phyloP scores from a whole-genome alignment of 2,797 vertebrate genomes.

The Ctenosaura bakeri region DNA sequence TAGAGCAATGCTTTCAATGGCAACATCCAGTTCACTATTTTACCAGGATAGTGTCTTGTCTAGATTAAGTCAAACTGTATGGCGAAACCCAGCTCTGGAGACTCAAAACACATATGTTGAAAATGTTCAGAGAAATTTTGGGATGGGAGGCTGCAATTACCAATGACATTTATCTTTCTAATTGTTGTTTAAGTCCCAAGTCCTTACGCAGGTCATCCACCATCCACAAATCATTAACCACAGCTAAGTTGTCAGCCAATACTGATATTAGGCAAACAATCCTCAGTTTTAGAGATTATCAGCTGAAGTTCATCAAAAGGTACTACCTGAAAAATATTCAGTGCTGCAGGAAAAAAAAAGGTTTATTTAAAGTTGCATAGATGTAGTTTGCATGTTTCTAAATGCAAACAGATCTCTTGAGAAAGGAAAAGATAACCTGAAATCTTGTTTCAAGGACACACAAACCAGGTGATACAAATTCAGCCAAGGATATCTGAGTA shows the following conservation, averaged over 20 bases:
- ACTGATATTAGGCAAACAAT: background rate
- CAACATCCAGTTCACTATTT: background rate
- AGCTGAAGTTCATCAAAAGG: slow-evolving; percentile 11
- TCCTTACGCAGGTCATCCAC: slow-evolving; percentile 37
- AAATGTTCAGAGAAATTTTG: background rate
- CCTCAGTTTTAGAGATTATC: slow-evolving; percentile 43
- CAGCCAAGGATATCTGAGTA: background rate
- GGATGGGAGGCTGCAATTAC: slow-evolving; percentile 31
- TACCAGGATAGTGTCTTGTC: background rate
- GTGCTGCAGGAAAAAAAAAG: background rate
- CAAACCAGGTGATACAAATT: slow-evolving; percentile 46
- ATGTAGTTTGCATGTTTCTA: slow-evolving; percentile 56
- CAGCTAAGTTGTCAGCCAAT: slow-evolving; percentile 25
- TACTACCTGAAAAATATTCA: slow-evolving; percentile 26
- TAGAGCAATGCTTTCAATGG: background rate
- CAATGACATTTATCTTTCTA: slow-evolving; percentile 23
- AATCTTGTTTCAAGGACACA: slow-evolving; percentile 66
- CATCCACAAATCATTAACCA: slow-evolving; percentile 41
- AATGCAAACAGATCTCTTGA: slow-evolving; percentile 54
- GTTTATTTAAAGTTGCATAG: slow-evolving; percentile 46
- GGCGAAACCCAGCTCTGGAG: background rate
- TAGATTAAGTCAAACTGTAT: background rate
- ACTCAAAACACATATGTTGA: background rate
- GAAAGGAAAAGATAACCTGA: slow-evolving; percentile 57
- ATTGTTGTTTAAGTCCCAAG: slow-evolving; percentile 18